A percentile compares a stretch with the other conserved stretches of the same genome.
Conservation (phyloP, 1,140 invertebrate species). For the Apis florea region DNA sequence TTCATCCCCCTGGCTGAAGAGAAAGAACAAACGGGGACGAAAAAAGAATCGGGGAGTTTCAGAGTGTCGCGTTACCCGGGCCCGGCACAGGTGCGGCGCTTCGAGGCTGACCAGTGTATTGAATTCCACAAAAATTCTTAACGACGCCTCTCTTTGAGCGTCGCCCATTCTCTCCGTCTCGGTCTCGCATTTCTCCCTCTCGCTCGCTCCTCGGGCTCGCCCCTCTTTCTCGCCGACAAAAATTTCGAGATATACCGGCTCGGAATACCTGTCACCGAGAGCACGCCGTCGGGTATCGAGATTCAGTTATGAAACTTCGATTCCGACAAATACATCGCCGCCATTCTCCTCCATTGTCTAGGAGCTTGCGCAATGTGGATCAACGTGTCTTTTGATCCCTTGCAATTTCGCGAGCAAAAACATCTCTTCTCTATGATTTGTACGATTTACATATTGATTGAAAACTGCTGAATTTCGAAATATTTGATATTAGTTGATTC, state of each 20-base stretch:
- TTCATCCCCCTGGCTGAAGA: not conserved
- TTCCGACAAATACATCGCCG: slow-evolving; percentile 1
- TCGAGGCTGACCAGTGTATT: slow-evolving; percentile 68
- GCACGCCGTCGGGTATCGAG: slow-evolving; percentile 25
- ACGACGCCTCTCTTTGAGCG: slow-evolving; percentile 56
- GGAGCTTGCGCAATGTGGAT: slow-evolving; percentile 18
- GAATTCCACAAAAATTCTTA: slow-evolving; percentile 66
- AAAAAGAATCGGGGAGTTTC: slow-evolving; percentile 57
- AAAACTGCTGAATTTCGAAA: too few species aligned
- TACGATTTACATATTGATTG: not conserved
- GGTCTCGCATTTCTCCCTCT: slow-evolving; percentile 21
- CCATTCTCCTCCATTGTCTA: slow-evolving; percentile 41
- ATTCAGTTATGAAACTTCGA: slow-evolving; percentile 55
- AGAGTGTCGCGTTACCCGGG: slow-evolving; percentile 56
- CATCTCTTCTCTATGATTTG: too few species aligned
- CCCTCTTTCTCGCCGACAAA: slow-evolving; percentile 9
- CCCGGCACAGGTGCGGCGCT: slow-evolving; percentile 60
- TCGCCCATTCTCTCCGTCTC: slow-evolving; percentile 44
- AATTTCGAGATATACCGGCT: slow-evolving; percentile 51
- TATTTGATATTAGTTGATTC: too few species aligned
- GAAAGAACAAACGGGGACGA: not conserved
- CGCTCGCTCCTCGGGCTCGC: not conserved
- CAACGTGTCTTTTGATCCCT: not conserved
- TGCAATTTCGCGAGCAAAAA: not conserved
- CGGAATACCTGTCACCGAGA: slow-evolving; percentile 41